phyloP scores from a whole-genome alignment of 2,113 vertebrate species.

The Willisornis vidua region DNA sequence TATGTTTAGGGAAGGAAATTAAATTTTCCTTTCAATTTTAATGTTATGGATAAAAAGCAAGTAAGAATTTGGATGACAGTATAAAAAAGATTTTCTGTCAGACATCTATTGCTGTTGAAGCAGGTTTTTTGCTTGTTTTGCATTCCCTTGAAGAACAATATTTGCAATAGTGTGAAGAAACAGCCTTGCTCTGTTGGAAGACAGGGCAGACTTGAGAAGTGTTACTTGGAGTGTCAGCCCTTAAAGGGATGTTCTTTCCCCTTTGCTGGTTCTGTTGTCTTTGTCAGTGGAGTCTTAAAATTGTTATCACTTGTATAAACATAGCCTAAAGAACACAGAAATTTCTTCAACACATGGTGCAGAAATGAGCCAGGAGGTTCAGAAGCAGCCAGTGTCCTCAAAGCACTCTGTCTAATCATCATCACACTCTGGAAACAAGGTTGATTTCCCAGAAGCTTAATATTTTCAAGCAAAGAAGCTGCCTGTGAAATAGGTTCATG shows the following conservation, averaged over 20 bases:
- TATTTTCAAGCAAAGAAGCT: not conserved
- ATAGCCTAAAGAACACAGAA: not conserved
- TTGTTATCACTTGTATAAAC: conserved; percentile 35
- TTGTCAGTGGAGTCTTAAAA: conserved; percentile 16
- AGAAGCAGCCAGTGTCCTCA: not conserved
- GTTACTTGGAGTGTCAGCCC: not conserved
- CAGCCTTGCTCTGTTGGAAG: not conserved
- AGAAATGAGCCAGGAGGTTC: not conserved
- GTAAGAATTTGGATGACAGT: not conserved
- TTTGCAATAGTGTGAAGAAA: not conserved
- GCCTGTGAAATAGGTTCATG: not conserved
- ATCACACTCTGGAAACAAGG: not conserved
- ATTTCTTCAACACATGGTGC: not conserved
- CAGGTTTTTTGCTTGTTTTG: not conserved
- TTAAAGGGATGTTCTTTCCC: not conserved
- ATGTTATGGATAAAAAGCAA: not conserved
- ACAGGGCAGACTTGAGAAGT: not conserved
- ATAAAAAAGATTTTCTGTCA: not conserved
- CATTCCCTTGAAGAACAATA: not conserved
- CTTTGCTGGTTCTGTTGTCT: conserved; percentile 18
- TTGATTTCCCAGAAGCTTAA: not conserved
- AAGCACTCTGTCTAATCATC: not conserved
- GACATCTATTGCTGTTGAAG: not conserved
- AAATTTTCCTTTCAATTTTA: not conserved
- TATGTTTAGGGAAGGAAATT: not conserved